phyloP scores from a whole-genome alignment of 2,888 invertebrate species.

The Dryomyza anilis region DNA sequence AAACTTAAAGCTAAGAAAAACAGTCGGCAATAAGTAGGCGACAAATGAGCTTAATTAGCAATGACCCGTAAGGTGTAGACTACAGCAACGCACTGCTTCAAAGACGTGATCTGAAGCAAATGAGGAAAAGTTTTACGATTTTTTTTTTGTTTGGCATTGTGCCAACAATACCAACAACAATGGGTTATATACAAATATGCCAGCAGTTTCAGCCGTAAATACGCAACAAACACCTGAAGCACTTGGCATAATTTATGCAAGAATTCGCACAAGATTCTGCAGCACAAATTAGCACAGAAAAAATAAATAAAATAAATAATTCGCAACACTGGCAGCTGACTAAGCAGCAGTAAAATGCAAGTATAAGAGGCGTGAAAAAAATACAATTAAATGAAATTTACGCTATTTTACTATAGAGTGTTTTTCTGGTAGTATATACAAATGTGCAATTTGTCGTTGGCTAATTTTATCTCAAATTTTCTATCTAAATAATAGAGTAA shows the following conservation, averaged over 20 bases:
- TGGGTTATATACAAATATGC: background rate
- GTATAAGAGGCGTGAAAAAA: background rate
- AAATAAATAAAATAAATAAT: background rate
- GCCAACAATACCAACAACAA: background rate
- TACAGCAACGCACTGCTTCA: background rate
- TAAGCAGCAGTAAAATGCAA: background rate
- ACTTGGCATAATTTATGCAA: background rate
- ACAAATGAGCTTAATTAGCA: conserved; percentile 15
- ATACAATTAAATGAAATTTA: too few relatives aligned
- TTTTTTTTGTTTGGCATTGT: background rate
- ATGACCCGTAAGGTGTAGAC: background rate
- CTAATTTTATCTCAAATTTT: too few relatives aligned
- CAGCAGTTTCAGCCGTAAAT: background rate
- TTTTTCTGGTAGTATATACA: too few relatives aligned
- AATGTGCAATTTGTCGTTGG: too few relatives aligned
- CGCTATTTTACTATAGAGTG: too few relatives aligned
- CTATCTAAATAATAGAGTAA: too few relatives aligned
- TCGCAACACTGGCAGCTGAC: background rate
- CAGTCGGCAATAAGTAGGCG: background rate
- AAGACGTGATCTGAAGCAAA: conserved; percentile 1
- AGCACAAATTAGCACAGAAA: background rate
- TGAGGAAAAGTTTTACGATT: conserved; percentile 6
- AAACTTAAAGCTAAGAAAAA: too few relatives aligned
- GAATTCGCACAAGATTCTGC: background rate
- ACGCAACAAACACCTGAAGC: background rate